phyloP scores from a whole-genome alignment of 2,797 vertebrate species.

The Notoglanidium macrostoma region DNA sequence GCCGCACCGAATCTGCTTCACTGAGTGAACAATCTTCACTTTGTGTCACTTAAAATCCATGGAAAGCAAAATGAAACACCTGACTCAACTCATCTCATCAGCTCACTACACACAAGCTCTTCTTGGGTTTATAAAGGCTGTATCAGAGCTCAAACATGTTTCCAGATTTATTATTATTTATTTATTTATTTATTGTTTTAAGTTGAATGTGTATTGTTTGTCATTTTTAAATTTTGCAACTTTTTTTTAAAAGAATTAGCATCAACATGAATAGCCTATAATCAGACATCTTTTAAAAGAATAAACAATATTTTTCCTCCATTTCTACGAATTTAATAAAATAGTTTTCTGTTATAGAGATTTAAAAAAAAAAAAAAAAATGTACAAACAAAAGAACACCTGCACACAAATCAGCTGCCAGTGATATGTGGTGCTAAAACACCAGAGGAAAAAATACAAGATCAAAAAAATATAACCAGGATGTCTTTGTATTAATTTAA shows the following conservation, averaged over 20 bases:
- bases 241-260: background rate
- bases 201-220: background rate
- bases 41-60: background rate
- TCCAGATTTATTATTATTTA: background rate
- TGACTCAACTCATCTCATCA: background rate
- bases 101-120: background rate
- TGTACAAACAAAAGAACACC: background rate
- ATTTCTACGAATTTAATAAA: background rate
- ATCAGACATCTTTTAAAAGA: background rate
- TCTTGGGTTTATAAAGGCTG: background rate
- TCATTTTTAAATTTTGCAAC: background rate
- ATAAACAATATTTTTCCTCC: background rate
- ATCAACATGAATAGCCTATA: background rate
- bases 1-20: background rate
- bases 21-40: no score
- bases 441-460: background rate
- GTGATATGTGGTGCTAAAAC: background rate
- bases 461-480: background rate
- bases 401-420: background rate
- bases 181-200: background rate
- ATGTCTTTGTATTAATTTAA: background rate
- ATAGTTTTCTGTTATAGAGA: background rate
- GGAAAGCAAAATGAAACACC: background rate
- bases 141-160: background rate
- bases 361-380: background rate